Evolutionary conservation across 2,797 vertebrate species (phyloP).

Genomic region (Pelochelys cantorii): DNA sequence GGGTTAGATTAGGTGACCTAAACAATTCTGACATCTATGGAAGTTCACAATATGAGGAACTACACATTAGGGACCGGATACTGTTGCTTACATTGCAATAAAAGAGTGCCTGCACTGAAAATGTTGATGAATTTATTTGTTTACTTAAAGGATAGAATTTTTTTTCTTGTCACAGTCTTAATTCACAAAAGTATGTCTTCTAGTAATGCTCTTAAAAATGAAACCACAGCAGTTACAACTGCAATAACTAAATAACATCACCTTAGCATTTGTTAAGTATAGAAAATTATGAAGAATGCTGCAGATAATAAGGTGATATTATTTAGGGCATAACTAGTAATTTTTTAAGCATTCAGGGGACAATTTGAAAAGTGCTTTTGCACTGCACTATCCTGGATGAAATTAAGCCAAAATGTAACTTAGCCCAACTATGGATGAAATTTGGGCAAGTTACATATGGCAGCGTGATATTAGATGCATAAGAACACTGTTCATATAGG

Average conservation of each 20-base stretch:
- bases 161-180: neutral
- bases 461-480: neutral
- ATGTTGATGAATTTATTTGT: neutral
- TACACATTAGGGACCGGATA: constrained; percentile 38
- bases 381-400: neutral
- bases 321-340: neutral
- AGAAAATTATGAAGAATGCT: neutral
- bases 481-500: neutral
- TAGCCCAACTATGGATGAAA: neutral
- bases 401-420: neutral
- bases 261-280: neutral
- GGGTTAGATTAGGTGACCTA: constrained; percentile 32
- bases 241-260: neutral
- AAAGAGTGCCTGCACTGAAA: neutral
- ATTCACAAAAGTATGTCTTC: neutral
- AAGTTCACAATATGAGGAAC: neutral
- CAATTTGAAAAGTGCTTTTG: neutral
- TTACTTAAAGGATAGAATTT: neutral
- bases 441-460: neutral
- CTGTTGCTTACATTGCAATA: neutral
- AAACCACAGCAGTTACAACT: neutral
- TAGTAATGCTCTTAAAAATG: neutral
- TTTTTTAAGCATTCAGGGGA: neutral
- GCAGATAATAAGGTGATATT: neutral
- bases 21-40: constrained; percentile 22